phyloP scores from a whole-genome alignment of 2,113 vertebrate species.

The Malaclemys terrapin region DNA sequence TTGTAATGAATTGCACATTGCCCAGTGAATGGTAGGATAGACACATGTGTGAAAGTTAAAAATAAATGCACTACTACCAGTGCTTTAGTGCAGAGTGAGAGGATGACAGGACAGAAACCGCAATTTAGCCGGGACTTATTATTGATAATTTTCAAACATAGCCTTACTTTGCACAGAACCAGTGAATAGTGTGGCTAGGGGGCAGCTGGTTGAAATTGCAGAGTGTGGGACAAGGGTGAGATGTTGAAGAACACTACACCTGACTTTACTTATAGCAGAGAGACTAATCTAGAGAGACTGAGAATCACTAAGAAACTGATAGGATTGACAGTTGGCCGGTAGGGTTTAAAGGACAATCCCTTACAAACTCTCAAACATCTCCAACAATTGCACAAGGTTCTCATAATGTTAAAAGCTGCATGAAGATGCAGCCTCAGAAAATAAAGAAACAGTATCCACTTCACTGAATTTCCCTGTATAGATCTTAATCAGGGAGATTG shows the following conservation, averaged over 20 bases:
- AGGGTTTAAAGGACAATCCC: not conserved
- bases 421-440: not conserved
- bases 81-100: not conserved
- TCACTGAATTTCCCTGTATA: not conserved
- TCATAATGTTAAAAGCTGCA: not conserved
- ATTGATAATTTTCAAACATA: not conserved
- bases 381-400: not conserved
- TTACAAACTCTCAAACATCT: not conserved
- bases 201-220: not conserved
- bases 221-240: not conserved
- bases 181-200: not conserved
- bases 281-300: not conserved
- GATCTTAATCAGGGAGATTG: not conserved
- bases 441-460: not conserved
- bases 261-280: not conserved
- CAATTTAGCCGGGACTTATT: not conserved
- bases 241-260: not conserved
- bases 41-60: not conserved
- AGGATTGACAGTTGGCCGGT: not conserved
- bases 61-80: not conserved
- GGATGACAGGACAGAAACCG: not conserved
- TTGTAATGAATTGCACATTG: not conserved
- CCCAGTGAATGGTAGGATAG: not conserved
- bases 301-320: not conserved
- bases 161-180: not conserved